Conservation (phyloP, 2,113 vertebrate genomes). For the Thalassarche chlororhynchos region DNA sequence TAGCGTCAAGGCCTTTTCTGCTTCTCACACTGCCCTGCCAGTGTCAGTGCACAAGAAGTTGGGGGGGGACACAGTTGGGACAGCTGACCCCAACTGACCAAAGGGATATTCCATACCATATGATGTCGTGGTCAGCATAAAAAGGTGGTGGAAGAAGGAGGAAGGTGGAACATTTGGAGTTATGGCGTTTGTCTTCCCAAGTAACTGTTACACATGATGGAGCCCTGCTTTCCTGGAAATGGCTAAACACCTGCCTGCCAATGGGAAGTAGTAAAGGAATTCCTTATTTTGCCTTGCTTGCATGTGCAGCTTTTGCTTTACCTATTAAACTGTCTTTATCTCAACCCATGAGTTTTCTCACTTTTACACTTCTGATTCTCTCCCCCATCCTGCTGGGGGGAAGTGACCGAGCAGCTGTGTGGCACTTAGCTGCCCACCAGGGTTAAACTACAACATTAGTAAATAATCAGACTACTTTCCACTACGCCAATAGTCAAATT, state of each 20-base stretch:
- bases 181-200: neutral
- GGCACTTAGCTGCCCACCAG: neutral
- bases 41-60: neutral
- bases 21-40: neutral
- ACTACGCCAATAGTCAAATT: neutral
- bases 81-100: neutral
- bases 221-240: neutral
- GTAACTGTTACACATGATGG: rapidly evolving
- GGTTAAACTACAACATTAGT: neutral
- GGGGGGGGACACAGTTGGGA: neutral
- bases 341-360: neutral
- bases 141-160: neutral
- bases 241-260: neutral
- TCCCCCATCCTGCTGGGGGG: neutral
- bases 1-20: neutral
- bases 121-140: rapidly evolving
- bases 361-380: neutral
- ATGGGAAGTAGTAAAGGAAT: neutral
- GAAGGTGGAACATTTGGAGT: neutral
- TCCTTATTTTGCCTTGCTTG: neutral
- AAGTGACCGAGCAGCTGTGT: neutral
- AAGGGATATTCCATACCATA: neutral
- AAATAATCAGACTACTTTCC: neutral
- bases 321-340: neutral
- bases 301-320: neutral